These are phyloP conservation scores for Eulemur macaco DNA, from an alignment of 2,113 vertebrate species.

Conservation along the genomic window DNA sequence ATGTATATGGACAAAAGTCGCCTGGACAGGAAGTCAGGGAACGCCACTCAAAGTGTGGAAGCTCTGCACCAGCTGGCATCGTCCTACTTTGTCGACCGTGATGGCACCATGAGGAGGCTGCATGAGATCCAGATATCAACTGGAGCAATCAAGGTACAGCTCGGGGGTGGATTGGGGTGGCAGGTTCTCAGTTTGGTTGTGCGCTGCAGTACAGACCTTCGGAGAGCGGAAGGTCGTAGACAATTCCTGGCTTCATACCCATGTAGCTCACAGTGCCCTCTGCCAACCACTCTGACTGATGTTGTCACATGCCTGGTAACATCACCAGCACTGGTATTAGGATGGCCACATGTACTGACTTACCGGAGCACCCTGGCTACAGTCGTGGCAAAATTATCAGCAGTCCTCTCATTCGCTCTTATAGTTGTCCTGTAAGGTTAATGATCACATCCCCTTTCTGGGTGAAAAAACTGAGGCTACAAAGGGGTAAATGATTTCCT, in stretches of 20 bases:
- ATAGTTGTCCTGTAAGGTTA: neutral
- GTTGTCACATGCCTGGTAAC: rapidly evolving
- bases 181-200: slow-evolving; percentile 68
- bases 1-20: slow-evolving; percentile 99
- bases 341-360: neutral
- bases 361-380: neutral
- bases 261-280: rapidly evolving
- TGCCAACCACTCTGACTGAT: neutral
- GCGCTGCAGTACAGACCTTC: rapidly evolving
- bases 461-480: neutral
- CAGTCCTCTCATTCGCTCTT: neutral
- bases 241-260: rapidly evolving
- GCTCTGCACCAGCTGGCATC: slow-evolving; percentile 98
- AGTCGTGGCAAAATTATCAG: neutral
- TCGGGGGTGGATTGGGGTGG: neutral
- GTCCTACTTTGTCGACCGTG: slow-evolving; percentile 98
- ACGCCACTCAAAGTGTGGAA: slow-evolving; percentile 96
- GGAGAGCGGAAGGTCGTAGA: neutral
- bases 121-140: slow-evolving; percentile 99
- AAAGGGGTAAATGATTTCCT: neutral
- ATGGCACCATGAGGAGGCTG: slow-evolving; percentile 98
- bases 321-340: neutral
- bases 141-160: slow-evolving; percentile 96
- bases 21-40: slow-evolving; percentile 95
- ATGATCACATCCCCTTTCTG: neutral